phyloP scores from a whole-genome alignment of 2,113 vertebrate species.

The Callaeas wilsoni region DNA sequence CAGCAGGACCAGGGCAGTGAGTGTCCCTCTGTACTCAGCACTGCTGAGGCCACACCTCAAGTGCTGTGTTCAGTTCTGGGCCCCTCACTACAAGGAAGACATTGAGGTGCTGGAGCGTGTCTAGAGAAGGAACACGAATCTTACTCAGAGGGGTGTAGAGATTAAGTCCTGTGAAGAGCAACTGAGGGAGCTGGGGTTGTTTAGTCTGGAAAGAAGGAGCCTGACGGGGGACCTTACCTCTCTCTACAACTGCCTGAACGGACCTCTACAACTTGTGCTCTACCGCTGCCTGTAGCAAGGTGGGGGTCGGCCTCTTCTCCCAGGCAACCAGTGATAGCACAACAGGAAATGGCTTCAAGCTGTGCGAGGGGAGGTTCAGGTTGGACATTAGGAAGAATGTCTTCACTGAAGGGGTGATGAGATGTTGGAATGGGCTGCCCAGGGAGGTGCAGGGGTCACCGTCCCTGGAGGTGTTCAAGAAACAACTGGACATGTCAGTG shows the following conservation, averaged over 20 bases:
- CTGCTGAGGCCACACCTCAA: rapidly evolving
- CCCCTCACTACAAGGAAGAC: background rate
- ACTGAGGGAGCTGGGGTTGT: background rate
- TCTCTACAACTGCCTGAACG: background rate
- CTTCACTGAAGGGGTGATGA: background rate
- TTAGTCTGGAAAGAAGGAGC: background rate
- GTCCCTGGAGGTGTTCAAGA: background rate
- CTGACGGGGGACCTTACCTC: background rate
- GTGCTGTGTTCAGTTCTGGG: background rate
- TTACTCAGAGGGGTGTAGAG: background rate
- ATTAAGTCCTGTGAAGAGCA: background rate
- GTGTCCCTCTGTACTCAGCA: background rate
- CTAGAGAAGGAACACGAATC: background rate
- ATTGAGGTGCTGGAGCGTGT: background rate
- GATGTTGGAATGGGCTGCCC: background rate
- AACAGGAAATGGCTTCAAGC: background rate
- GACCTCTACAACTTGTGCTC: background rate
- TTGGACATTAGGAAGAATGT: background rate
- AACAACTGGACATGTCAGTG: background rate
- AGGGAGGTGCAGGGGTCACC: background rate
- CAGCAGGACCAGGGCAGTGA: background rate
- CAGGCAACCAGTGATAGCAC: too few relatives aligned
- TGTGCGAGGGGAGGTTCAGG: background rate
- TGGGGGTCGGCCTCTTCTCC: background rate
- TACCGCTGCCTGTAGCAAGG: background rate